Percentiles rank a stretch among this genome's conserved stretches.
These are phyloP conservation scores for Poecilobothrus nobilitatus DNA, from an alignment of 2,888 invertebrate genomes.

Conservation along the genomic window DNA sequence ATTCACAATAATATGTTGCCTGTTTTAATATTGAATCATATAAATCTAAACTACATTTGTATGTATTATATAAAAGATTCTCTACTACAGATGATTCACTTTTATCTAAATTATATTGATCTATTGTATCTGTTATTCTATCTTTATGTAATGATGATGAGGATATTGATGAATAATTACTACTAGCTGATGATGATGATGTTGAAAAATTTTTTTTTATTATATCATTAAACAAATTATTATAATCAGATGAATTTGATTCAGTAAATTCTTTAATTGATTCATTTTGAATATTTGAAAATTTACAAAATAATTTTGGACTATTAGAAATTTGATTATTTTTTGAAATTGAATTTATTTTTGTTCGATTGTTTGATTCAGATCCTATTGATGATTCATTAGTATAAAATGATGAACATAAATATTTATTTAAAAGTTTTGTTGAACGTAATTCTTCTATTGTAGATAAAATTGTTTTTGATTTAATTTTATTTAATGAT, in stretches of 20 bases:
- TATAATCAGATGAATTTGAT: background rate
- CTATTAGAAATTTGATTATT: no score
- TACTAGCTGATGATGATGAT: background rate
- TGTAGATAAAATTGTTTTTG: constrained; percentile 22
- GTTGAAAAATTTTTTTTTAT: background rate
- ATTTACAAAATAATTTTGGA: background rate
- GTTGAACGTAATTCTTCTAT: constrained; percentile 30
- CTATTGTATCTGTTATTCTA: no score
- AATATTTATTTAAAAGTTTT: constrained; percentile 1
- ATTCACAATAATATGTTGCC: background rate
- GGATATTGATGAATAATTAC: background rate
- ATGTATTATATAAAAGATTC: background rate
- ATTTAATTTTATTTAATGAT: background rate
- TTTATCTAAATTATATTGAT: no score
- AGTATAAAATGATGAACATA: no score
- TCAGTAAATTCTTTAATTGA: background rate
- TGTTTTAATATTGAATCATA: background rate
- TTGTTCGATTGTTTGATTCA: no score
- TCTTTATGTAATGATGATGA: background rate
- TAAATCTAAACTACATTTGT: constrained; percentile 7
- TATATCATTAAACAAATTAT: background rate
- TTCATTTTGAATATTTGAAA: background rate
- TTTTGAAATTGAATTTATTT: no score
- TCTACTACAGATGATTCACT: background rate
- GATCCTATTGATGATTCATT: background rate